These are phyloP conservation scores for Ischnura elegans DNA, from an alignment of 2,888 invertebrate genomes.

Conservation along the genomic window DNA sequence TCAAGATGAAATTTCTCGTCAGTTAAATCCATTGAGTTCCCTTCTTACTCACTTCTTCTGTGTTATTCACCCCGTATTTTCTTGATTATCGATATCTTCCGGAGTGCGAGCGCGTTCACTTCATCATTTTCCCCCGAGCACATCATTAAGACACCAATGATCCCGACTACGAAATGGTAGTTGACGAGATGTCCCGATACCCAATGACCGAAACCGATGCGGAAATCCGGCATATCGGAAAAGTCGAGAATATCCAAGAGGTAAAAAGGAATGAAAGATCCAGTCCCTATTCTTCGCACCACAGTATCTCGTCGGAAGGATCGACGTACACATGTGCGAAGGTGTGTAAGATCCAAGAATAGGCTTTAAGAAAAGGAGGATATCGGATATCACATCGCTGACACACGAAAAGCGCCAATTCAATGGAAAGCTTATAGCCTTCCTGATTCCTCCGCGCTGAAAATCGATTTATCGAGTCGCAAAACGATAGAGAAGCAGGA, in stretches of 20 bases:
- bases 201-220: constrained; percentile 65
- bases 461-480: constrained; percentile 37
- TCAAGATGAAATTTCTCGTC: not conserved
- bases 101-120: constrained; percentile 41
- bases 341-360: not conserved
- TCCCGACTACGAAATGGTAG: not conserved
- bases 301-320: constrained; percentile 57
- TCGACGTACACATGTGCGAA: not conserved
- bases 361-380: constrained; percentile 37
- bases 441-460: not conserved
- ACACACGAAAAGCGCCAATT: constrained; percentile 47
- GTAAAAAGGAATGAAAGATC: constrained; percentile 26
- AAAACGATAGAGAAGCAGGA: not conserved
- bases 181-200: constrained; percentile 48
- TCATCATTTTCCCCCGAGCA: not conserved
- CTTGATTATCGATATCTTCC: constrained; percentile 63
- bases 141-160: constrained; percentile 39
- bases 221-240: constrained; percentile 62
- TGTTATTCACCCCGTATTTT: not conserved
- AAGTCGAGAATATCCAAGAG: not conserved
- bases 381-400: constrained; percentile 52
- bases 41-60: not conserved
- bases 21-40: not conserved
- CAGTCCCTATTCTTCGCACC: constrained; percentile 45
- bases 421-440: not conserved